These are phyloP conservation scores for Hippoglossus hippoglossus DNA, from an alignment of 2,797 vertebrate species.

Conservation along the genomic window DNA sequence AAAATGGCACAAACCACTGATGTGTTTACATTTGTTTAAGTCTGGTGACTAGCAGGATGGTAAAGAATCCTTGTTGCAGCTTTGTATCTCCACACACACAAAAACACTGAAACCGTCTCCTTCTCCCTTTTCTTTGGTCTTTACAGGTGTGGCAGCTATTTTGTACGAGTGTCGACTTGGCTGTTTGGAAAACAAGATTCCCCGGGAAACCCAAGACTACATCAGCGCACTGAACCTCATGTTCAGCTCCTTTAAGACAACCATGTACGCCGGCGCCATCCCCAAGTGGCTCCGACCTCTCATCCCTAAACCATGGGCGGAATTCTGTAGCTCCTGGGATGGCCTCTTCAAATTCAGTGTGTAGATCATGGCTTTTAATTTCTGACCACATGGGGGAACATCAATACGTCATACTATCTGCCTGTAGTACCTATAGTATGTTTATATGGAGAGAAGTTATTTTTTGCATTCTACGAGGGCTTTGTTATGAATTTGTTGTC, in stretches of 20 bases:
- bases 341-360: conserved; percentile 87
- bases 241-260: conserved; percentile 98
- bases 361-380: conserved; percentile 14
- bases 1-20: no score
- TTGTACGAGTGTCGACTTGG: conserved; percentile 91
- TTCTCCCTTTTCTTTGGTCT: neutral
- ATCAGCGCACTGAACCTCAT: conserved; percentile 92
- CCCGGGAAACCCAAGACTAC: conserved; percentile 89
- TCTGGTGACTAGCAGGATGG: no score
- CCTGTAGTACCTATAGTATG: no score
- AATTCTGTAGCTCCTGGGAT: conserved; percentile 96
- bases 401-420: no score
- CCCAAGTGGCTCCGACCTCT: conserved; percentile 93
- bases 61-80: neutral
- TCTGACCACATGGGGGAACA: no score
- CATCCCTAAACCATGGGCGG: conserved; percentile 93
- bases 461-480: no score
- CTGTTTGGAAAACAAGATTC: conserved; percentile 89
- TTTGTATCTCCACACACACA: neutral
- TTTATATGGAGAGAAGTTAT: no score
- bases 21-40: no score
- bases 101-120: no score
- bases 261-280: conserved; percentile 95
- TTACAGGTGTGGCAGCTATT: conserved; percentile 89
- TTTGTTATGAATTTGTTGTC: neutral